Evolutionary conservation across 2,888 invertebrate genomes (phyloP), one percentile per base, ranked within the genome.

Genomic region (Labia minor): DNA sequence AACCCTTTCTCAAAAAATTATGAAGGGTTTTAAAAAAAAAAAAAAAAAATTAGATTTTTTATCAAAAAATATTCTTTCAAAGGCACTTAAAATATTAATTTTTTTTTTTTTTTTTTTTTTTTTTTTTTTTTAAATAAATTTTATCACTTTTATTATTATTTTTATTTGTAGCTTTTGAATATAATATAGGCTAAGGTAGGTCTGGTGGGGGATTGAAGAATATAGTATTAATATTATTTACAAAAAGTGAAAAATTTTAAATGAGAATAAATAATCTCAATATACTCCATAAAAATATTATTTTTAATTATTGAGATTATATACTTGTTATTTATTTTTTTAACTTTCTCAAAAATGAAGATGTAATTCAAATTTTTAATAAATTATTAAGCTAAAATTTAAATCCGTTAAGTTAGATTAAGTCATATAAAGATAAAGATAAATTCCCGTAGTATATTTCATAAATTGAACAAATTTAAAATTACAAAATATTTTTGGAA

Each of bases 1-100:
- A 11, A n/a, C 49, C 49, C 49, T 49, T 49, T 49, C 49, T 49
- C 49, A 49, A 49, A 62, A 62, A 62, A 11, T 19, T 14, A 62
- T 62, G 63, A 62, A 21, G 21, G 63, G 21, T n/a, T 62, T 11
- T 18, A 11, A 21, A 62, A 21, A 18, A 18, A 62, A 19, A 62
- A 18, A 21, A 21, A 21, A 2, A 61, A 8, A 26, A 26, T 26
- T 26, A 26, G 14, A 49, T n/a, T 49, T 49, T n/a, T n/a, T n/a
- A n/a, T n/a, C n/a, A n/a, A 20, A 66, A 64, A 63, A 33, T 66
- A 63, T 19, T 63, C 21, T 66, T 66, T 66, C 61, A 66, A n/a
- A 62, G 33, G 61, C 49, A 62, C 19, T 37, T 20, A 8, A n/a
- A 66, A 62, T 33, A 33, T 16, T 64, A 18, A 64, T 19, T 21